Conservation (phyloP, 1,140 invertebrate species). For the Conus ventricosus region DNA sequence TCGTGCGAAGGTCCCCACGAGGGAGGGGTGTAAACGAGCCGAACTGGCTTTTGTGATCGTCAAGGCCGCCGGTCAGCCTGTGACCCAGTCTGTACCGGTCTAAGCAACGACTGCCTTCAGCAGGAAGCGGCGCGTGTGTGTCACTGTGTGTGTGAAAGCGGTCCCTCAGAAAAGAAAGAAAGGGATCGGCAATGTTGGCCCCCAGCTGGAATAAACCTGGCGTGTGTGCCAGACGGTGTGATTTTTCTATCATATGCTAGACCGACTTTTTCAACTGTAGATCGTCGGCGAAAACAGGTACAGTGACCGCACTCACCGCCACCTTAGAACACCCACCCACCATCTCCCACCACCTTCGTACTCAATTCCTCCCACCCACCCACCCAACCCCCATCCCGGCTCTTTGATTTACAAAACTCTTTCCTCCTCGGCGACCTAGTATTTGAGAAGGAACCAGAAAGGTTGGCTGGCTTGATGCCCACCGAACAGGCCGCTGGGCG, state of each 20-base stretch:
- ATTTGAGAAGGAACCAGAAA: background rate
- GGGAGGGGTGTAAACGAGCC: no score
- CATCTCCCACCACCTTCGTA: background rate
- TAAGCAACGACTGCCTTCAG: no score
- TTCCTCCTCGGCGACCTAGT: background rate
- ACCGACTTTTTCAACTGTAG: constrained; percentile 10
- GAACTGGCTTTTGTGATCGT: no score
- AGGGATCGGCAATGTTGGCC: no score
- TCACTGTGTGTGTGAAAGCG: no score
- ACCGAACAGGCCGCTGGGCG: background rate
- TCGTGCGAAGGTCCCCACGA: no score
- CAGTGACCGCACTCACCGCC: background rate
- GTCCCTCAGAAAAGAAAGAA: no score
- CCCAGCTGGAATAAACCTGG: background rate
- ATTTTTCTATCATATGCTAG: background rate
- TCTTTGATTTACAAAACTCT: background rate
- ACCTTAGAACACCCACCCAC: background rate
- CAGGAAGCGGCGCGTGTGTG: no score
- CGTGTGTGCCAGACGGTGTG: background rate
- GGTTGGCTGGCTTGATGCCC: background rate
- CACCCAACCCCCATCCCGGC: background rate
- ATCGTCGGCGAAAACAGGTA: background rate
- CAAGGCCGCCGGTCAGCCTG: no score
- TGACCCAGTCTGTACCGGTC: no score
- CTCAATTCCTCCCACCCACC: background rate